These are phyloP conservation scores for Malacosoma neustria DNA, from an alignment of 2,888 invertebrate genomes.

Conservation along the genomic window DNA sequence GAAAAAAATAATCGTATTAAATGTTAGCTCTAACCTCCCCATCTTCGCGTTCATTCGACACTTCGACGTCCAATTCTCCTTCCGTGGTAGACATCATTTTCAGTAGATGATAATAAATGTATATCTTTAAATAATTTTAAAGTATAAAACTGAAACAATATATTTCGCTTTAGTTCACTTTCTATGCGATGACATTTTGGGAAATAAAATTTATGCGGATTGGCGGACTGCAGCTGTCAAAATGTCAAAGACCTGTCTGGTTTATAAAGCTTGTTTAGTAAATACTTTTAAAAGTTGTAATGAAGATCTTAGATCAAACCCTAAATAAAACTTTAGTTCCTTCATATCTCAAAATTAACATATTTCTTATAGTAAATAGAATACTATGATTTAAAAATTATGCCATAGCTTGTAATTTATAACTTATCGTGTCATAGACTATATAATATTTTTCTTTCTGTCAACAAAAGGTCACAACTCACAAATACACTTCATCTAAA, in stretches of 20 bases:
- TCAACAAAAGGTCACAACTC: too few species aligned
- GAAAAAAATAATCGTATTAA: conserved; percentile 9
- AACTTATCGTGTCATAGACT: too few species aligned
- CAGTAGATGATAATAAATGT: conserved; percentile 16
- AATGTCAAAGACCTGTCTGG: not conserved
- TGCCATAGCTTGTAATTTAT: too few species aligned
- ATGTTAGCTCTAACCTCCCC: conserved; percentile 76
- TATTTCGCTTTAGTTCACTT: conserved; percentile 39
- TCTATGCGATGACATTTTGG: conserved; percentile 29
- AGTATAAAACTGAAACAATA: conserved; percentile 32
- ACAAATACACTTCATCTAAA: too few species aligned
- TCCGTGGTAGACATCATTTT: conserved; percentile 75
- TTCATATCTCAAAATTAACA: too few species aligned
- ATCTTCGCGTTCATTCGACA: conserved; percentile 77
- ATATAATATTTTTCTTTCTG: too few species aligned
- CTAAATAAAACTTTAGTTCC: too few species aligned
- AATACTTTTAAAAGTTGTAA: too few species aligned
- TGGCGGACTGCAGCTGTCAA: not conserved
- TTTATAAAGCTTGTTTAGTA: too few species aligned
- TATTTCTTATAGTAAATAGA: too few species aligned
- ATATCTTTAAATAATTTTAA: conserved; percentile 40
- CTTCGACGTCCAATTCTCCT: conserved; percentile 73
- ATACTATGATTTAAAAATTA: too few species aligned
- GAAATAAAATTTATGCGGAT: conserved; percentile 11
- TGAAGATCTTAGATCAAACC: too few species aligned